A percentile compares a stretch with the other conserved stretches of the same genome.
phyloP scores from a whole-genome alignment of 2,113 vertebrate genomes.

The Xiphorhynchus elegans region DNA sequence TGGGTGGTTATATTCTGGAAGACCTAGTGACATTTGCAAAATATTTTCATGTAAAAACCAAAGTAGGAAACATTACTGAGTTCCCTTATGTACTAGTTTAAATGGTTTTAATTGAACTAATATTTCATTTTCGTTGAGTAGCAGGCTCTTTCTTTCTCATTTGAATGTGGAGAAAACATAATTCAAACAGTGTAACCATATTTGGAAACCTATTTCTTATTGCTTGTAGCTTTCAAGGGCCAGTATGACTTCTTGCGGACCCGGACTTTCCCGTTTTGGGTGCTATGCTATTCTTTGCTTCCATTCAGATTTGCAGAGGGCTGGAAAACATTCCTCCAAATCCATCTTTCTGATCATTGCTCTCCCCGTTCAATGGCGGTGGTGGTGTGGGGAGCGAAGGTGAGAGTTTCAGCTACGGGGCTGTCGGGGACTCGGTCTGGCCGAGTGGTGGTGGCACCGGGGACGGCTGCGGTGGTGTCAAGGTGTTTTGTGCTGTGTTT shows the following conservation, averaged over 20 bases:
- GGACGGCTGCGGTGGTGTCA: not conserved
- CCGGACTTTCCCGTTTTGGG: not conserved
- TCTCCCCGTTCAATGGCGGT: not conserved
- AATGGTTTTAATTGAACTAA: not conserved
- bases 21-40: not conserved
- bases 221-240: not conserved
- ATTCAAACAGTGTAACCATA: not conserved
- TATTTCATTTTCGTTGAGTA: not conserved
- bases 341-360: not conserved
- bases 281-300: not conserved
- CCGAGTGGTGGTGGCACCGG: rapidly evolving
- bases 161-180: not conserved
- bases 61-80: not conserved
- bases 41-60: not conserved
- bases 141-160: not conserved
- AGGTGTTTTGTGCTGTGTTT: not conserved
- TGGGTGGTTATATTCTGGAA: not conserved
- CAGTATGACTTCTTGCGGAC: not conserved
- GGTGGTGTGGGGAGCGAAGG: rapidly evolving
- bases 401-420: not conserved
- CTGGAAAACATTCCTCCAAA: not conserved
- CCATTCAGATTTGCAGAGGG: not conserved
- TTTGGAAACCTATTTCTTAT: rapidly evolving
- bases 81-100: not conserved
- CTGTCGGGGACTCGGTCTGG: no score